Conservation (phyloP, 2,797 vertebrate species). For the Acanthis flammea region DNA sequence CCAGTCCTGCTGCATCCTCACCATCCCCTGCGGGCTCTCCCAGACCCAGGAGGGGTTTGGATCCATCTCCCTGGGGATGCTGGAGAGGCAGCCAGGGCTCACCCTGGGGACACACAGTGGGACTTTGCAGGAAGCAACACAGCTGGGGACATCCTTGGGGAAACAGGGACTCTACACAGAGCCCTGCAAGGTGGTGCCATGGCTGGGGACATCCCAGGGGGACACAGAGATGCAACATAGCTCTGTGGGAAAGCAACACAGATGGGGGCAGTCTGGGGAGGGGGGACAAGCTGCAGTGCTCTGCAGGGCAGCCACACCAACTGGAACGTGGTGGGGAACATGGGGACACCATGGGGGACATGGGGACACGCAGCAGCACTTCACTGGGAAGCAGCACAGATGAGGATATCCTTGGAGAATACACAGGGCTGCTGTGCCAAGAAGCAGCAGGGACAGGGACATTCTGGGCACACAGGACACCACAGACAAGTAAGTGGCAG, state of each 20-base stretch:
- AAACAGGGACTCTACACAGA: not conserved
- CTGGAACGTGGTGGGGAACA: not conserved
- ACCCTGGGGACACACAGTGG: rapidly evolving
- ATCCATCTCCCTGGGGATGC: not conserved
- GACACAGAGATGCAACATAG: not conserved
- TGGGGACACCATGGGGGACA: not conserved
- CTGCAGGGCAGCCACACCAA: not conserved
- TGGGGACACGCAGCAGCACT: not conserved
- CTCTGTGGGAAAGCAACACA: not conserved
- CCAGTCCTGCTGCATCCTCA: not conserved
- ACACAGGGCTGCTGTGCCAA: not conserved
- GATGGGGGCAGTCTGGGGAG: not conserved
- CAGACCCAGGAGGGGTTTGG: rapidly evolving
- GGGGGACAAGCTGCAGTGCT: not conserved
- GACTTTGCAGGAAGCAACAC: not conserved
- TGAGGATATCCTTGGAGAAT: not conserved
- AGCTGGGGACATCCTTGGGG: not conserved
- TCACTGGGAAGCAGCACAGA: rapidly evolving
- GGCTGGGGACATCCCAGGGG: not conserved
- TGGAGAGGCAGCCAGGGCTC: not conserved
- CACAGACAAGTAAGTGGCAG: not conserved
- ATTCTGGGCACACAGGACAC: not conserved
- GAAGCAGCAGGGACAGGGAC: not conserved
- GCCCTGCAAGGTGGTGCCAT: not conserved
- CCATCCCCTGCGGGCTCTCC: rapidly evolving